Percentiles rank a stretch among this genome's conserved stretches.
Conservation (phyloP, 2,797 vertebrate genomes). For the Euphonia xanthogaster region DNA sequence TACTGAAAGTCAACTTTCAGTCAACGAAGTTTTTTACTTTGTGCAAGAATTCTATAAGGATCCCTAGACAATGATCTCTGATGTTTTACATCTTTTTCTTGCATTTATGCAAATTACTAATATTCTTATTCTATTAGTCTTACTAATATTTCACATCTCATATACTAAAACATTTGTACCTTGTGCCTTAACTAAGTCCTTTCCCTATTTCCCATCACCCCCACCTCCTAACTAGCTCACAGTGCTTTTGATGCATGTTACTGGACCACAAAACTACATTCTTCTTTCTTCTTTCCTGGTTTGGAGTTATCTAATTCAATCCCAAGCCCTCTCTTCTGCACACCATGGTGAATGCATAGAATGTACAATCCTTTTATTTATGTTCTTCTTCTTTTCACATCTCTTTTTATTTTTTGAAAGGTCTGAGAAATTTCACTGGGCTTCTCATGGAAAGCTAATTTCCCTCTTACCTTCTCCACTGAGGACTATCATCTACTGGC, state of each 20-base stretch:
- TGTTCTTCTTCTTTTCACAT: background rate
- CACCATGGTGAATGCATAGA: background rate
- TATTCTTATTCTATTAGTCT: background rate
- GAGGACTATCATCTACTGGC: background rate
- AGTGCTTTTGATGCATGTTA: background rate
- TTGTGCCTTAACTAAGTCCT: background rate
- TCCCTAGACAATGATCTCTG: background rate
- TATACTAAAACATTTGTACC: background rate
- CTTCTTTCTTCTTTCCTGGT: background rate
- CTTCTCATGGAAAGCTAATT: background rate
- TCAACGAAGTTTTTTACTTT: background rate
- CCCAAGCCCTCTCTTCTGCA: background rate
- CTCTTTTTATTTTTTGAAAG: background rate
- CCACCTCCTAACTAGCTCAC: background rate
- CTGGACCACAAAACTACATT: background rate
- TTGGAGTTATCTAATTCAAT: background rate
- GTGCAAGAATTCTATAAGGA: background rate
- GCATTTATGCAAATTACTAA: background rate
- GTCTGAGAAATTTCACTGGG: background rate
- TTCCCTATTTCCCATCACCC: accelerated
- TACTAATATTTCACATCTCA: background rate
- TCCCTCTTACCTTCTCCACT: background rate
- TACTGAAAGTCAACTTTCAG: background rate
- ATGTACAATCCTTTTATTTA: background rate
- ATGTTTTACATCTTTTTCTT: background rate